A percentile compares a stretch with the other conserved stretches of the same genome.
Evolutionary conservation across 2,113 vertebrate genomes (phyloP).

Genomic region (Tychaedon coryphoeus): DNA sequence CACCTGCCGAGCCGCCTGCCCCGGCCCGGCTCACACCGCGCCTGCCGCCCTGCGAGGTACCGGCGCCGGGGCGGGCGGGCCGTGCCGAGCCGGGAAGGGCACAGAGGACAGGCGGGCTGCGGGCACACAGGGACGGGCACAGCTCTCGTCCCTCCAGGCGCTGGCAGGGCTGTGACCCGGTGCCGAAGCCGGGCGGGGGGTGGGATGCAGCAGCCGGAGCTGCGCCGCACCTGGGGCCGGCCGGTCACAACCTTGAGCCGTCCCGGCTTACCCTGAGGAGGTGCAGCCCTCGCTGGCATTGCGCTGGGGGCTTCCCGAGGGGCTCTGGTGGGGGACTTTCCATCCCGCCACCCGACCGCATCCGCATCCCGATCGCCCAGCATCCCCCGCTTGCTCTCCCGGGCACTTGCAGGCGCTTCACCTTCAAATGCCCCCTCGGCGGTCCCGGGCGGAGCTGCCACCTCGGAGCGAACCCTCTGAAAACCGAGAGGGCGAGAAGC

Average conservation of each 20-base stretch:
- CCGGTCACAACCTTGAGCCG: neutral
- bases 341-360: neutral
- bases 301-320: neutral
- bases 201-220: neutral
- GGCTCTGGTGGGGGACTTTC: too few relatives aligned
- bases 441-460: neutral
- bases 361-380: neutral
- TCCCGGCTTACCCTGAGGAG: neutral
- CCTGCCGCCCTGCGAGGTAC: neutral
- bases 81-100: neutral
- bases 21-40: neutral
- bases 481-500: neutral
- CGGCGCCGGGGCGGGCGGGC: neutral
- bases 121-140: neutral
- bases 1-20: neutral
- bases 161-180: neutral
- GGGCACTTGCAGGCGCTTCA: neutral
- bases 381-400: neutral
- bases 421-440: conserved; percentile 55
- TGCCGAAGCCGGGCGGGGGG: neutral
- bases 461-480: neutral
- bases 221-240: neutral
- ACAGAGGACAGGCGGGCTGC: neutral
- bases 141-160: neutral
- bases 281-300: neutral